Percentiles rank a stretch among this genome's conserved stretches.
phyloP scores from a whole-genome alignment of 2,797 vertebrate genomes.

The Rhynchotus rufescens region DNA sequence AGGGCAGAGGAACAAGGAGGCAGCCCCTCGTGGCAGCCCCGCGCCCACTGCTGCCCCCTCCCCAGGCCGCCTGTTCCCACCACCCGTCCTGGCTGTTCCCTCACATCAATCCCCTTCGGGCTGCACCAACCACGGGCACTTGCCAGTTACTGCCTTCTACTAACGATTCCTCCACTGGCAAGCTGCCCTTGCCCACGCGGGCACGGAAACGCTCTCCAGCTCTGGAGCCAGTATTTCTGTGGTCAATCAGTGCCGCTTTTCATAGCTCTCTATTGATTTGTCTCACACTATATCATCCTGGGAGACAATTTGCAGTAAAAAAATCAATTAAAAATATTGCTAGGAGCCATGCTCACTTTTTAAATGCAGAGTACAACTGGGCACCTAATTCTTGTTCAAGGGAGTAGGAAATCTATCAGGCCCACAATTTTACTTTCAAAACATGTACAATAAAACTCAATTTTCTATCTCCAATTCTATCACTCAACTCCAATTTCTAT shows the following conservation, averaged over 20 bases:
- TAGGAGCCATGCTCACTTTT: constrained; percentile 46
- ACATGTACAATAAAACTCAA: not conserved
- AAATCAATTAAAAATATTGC: constrained; percentile 37
- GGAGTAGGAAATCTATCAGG: not conserved
- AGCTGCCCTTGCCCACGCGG: not conserved
- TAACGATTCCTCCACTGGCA: not conserved
- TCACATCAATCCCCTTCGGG: not conserved
- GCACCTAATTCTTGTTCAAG: not conserved
- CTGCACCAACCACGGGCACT: not conserved
- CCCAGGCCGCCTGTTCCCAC: too few species aligned
- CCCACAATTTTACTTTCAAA: not conserved
- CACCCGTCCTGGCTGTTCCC: too few species aligned
- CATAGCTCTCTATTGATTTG: constrained; percentile 48
- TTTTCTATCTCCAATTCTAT: not conserved
- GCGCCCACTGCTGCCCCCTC: too few species aligned
- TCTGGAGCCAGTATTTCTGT: not conserved
- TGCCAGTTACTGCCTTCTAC: too few species aligned
- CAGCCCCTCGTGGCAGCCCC: not conserved
- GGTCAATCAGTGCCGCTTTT: constrained; percentile 10
- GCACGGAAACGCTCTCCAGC: not conserved
- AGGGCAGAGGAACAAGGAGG: not conserved
- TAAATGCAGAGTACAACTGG: constrained; percentile 59
- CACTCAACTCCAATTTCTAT: not conserved
- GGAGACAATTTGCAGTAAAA: constrained; percentile 63
- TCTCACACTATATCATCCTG: constrained; percentile 49